phyloP scores from a whole-genome alignment of 2,888 invertebrate species.

The Uloborus plumipes region DNA sequence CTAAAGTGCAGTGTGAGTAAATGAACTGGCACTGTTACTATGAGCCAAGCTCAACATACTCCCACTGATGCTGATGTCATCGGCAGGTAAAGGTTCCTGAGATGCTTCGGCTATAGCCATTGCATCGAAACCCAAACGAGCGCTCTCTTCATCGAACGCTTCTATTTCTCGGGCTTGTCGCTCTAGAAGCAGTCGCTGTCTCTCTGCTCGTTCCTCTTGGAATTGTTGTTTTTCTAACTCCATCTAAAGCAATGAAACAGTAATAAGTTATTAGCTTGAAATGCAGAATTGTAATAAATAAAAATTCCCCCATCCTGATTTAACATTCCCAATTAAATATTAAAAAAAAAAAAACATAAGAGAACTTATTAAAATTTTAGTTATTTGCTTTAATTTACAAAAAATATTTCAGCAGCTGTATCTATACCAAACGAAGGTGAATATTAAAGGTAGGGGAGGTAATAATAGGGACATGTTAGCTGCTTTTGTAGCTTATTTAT shows the following conservation, averaged over 20 bases:
- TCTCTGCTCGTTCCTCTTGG: slow-evolving; percentile 89
- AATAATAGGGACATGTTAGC: too few relatives aligned
- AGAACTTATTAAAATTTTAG: too few relatives aligned
- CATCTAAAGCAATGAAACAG: slow-evolving; percentile 77
- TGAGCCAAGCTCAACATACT: slow-evolving; percentile 93
- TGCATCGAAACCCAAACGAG: slow-evolving; percentile 89
- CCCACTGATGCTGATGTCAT: slow-evolving; percentile 89
- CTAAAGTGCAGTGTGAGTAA: slow-evolving; percentile 68
- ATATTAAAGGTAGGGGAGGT: too few relatives aligned
- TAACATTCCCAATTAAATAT: neutral
- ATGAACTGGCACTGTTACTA: slow-evolving; percentile 85
- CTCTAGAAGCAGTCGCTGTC: slow-evolving; percentile 89
- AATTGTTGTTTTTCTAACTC: slow-evolving; percentile 92
- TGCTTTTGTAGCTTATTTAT: too few relatives aligned
- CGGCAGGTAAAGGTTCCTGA: slow-evolving; percentile 88
- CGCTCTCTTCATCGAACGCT: slow-evolving; percentile 94
- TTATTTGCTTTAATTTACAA: too few relatives aligned
- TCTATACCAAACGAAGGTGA: too few relatives aligned
- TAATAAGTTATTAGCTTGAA: neutral
- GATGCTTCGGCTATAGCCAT: slow-evolving; percentile 92
- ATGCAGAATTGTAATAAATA: neutral
- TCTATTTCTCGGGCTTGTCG: slow-evolving; percentile 91
- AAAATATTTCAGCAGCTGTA: too few relatives aligned
- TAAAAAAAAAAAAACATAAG: neutral
- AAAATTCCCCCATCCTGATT: neutral